Evolutionary conservation across 2,113 vertebrate species (phyloP).

Genomic region (Caranx ignobilis): DNA sequence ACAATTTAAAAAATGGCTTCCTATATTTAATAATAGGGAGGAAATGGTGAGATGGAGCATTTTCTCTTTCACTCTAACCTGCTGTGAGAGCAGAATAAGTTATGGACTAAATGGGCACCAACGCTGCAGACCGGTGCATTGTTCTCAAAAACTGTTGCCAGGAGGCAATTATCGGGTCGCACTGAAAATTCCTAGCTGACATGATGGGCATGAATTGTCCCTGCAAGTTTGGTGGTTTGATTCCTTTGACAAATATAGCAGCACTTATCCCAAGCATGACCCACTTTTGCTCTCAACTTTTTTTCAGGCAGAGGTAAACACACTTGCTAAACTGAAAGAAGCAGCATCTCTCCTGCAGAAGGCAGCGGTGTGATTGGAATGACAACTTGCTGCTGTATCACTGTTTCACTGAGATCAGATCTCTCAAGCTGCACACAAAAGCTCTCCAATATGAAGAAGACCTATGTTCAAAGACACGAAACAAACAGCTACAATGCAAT

Average conservation of each 20-base stretch:
- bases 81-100: constrained; percentile 52
- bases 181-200: constrained; percentile 36
- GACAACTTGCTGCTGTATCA: constrained; percentile 43
- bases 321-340: constrained; percentile 13
- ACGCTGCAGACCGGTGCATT: constrained; percentile 17
- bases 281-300: constrained; percentile 72
- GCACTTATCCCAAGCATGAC: constrained; percentile 69
- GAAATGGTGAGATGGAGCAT: constrained; percentile 14
- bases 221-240: constrained; percentile 58
- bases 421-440: constrained; percentile 26
- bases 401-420: constrained; percentile 28
- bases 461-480: background rate
- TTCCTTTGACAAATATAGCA: constrained; percentile 69
- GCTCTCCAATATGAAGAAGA: background rate
- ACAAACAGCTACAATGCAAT: background rate
- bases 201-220: constrained; percentile 63
- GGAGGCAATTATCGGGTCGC: constrained; percentile 59
- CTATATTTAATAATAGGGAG: constrained; percentile 25
- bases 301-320: constrained; percentile 66
- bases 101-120: constrained; percentile 40
- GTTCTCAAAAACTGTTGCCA: constrained; percentile 43
- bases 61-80: constrained; percentile 12
- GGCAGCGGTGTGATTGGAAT: constrained; percentile 58
- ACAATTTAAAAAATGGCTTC: constrained; percentile 27
- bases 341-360: constrained; percentile 31